These are phyloP conservation scores for Andrena praecox DNA, from an alignment of 2,888 invertebrate genomes.

Conservation along the genomic window DNA sequence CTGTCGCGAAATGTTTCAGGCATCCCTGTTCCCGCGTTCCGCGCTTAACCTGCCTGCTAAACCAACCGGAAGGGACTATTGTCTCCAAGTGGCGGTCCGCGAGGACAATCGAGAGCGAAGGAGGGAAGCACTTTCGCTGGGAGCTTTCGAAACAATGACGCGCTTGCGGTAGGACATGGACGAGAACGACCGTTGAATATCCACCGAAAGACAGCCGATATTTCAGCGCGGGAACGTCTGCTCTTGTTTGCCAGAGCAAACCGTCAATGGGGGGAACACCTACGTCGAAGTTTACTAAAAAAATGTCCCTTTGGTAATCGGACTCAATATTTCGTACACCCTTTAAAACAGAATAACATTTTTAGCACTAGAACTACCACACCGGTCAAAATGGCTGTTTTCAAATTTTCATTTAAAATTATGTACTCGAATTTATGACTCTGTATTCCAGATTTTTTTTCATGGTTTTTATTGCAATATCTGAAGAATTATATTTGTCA, in stretches of 20 bases:
- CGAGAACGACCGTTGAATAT: background rate
- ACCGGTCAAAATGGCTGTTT: no score
- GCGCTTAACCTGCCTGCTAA: constrained; percentile 49
- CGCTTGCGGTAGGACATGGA: constrained; percentile 34
- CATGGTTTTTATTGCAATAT: no score
- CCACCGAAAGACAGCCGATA: background rate
- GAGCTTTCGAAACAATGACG: constrained; percentile 60
- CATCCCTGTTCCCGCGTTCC: constrained; percentile 4
- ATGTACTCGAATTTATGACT: no score
- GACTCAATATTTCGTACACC: no score
- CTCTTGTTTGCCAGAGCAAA: constrained; percentile 5
- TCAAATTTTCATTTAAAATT: no score
- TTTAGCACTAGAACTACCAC: no score
- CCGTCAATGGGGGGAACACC: background rate
- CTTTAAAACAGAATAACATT: no score
- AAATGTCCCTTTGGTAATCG: no score
- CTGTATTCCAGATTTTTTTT: no score
- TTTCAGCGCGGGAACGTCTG: background rate
- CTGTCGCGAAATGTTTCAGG: background rate
- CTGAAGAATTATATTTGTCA: no score
- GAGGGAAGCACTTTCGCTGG: constrained; percentile 48
- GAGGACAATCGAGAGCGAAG: constrained; percentile 54
- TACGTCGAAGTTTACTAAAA: no score
- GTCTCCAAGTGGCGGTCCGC: constrained; percentile 56
- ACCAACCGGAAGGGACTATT: constrained; percentile 58